A percentile compares a stretch with the other conserved stretches of the same genome.
These are phyloP conservation scores for Stenodema calcarata DNA, from an alignment of 2,888 invertebrate species.

Conservation along the genomic window DNA sequence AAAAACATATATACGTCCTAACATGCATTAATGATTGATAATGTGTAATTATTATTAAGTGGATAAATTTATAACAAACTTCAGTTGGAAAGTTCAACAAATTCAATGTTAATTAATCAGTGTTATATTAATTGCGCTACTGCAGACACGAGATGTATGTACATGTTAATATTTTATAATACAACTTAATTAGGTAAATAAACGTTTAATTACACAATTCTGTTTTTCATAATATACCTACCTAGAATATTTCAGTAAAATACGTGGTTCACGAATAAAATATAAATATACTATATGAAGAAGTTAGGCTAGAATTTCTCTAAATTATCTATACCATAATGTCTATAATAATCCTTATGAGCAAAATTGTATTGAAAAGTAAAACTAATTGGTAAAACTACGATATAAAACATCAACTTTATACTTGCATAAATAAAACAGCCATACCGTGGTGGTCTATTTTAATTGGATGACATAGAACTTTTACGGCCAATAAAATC, in stretches of 20 bases:
- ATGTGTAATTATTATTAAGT: background rate
- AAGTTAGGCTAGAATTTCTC: too few relatives aligned
- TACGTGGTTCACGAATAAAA: too few relatives aligned
- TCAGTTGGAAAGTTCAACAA: background rate
- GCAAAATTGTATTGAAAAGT: too few relatives aligned
- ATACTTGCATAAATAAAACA: too few relatives aligned
- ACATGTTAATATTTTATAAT: constrained; percentile 39
- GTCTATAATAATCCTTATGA: too few relatives aligned
- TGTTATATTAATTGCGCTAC: background rate
- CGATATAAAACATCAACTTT: too few relatives aligned
- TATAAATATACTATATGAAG: too few relatives aligned
- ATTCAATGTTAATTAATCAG: constrained; percentile 3
- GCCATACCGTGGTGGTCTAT: too few relatives aligned
- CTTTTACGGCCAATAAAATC: too few relatives aligned
- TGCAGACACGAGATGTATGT: constrained; percentile 22
- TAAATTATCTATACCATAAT: too few relatives aligned
- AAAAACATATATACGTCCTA: constrained; percentile 17
- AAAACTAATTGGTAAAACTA: too few relatives aligned
- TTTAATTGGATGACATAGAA: too few relatives aligned
- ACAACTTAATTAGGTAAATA: constrained; percentile 1
- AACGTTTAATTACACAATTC: background rate
- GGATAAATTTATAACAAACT: background rate
- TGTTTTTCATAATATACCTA: background rate
- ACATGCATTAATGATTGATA: background rate
- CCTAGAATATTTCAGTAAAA: background rate